Evolutionary conservation across 2,797 vertebrate genomes (phyloP).

Genomic region (Zenarchopterus dispar): DNA sequence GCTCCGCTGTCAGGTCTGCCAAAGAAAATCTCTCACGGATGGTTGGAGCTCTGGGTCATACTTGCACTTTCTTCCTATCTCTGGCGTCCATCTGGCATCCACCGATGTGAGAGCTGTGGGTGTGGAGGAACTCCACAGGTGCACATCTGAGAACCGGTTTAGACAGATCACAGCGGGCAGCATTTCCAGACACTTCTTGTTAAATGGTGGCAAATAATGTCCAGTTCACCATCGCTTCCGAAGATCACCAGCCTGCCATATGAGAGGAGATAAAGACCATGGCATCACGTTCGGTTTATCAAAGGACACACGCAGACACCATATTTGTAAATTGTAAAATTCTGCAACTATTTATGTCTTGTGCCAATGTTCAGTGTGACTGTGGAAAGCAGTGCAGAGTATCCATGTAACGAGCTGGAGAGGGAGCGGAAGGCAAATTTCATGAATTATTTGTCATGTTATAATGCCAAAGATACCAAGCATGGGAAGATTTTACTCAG

Average conservation of each 20-base stretch:
- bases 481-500: too few relatives aligned
- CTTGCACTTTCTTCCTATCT: slow-evolving; percentile 15
- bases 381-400: too few relatives aligned
- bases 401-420: too few relatives aligned
- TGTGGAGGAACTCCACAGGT: slow-evolving; percentile 58
- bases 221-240: slow-evolving; percentile 42
- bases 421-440: too few relatives aligned
- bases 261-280: slow-evolving; percentile 19
- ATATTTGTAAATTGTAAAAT: too few relatives aligned
- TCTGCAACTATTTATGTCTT: too few relatives aligned
- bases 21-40: slow-evolving; percentile 33
- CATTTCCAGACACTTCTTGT: slow-evolving; percentile 62
- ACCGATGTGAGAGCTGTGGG: slow-evolving; percentile 43
- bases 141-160: slow-evolving; percentile 49
- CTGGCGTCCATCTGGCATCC: slow-evolving; percentile 52
- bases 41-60: slow-evolving; percentile 37
- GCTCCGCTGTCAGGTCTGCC: slow-evolving; percentile 18
- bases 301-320: background rate
- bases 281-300: slow-evolving; percentile 22
- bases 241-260: slow-evolving; percentile 38
- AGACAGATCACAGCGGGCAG: slow-evolving; percentile 49
- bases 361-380: too few relatives aligned
- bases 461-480: too few relatives aligned
- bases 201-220: slow-evolving; percentile 45
- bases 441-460: too few relatives aligned